Evolutionary conservation across 2,113 vertebrate species (phyloP), one percentile per base, ranked within the genome.

Genomic region (Hassar affinis): DNA sequence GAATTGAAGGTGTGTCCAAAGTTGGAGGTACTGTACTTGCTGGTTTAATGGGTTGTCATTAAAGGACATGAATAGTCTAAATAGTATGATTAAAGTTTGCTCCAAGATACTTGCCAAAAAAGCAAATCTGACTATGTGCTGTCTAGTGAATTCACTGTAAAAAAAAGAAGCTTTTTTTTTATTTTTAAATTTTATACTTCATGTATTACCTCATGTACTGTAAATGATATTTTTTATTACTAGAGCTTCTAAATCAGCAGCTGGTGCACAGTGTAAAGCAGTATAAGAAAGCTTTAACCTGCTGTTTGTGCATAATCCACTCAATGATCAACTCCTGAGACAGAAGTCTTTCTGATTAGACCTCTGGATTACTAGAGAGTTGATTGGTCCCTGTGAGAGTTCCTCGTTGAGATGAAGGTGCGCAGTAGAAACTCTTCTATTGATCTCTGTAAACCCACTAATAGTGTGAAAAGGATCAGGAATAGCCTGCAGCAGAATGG

Each of bases 381-480:
- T 91, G 90, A 91, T 91, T 93, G 90, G 91, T 91, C 90, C 90
- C 90, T 89, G 79, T 78, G 92, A 90, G 90, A 90, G 88, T 90
- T 89, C 62, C 64, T 61, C 38, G 22, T 62, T 30, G 78, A 90
- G 84, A 90, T 83, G 78, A 84, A 87, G 82, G 69, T 82, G 84
- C 82, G 52, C 78, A 68, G 81, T 87, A 35, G 82, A 86, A 86
- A 57, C 82, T 86, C 80, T 82, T 56, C 33, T 47, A 85, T 69
- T 86, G 42, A 42, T 88, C 76, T 66, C 85, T 86, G 81, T 89
- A 87, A 90, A 90, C 87, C 89, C 82, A 74, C 87, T 90, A 86
- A 88, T 90, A 91, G 89, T 84, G 80, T 80, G 86, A 85, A 86
- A 42, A 81, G 82, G 56, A 89, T 86, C 57, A 86, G 85, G 85